Evolutionary conservation across 2,797 vertebrate species (phyloP).

Genomic region (Microcaecilia unicolor): DNA sequence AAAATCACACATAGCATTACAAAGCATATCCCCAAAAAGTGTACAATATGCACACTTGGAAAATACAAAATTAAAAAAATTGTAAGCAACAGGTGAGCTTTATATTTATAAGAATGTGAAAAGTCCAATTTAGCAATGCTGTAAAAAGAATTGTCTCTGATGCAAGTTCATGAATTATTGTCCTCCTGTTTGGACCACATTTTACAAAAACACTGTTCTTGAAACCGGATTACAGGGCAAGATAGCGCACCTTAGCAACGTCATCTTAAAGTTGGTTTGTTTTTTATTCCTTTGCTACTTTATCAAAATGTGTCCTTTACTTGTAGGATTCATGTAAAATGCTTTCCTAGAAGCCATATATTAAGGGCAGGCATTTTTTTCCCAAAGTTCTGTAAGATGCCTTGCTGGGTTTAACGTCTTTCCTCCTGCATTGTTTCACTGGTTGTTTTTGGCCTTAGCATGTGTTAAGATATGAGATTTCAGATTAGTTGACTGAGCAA

Average conservation of each 20-base stretch:
- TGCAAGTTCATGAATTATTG: conserved; percentile 65
- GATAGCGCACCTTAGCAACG: conserved; percentile 57
- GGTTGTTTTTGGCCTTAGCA: conserved; percentile 98
- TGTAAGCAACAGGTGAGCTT: conserved; percentile 75
- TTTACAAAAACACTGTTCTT: conserved; percentile 69
- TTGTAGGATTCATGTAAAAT: conserved; percentile 68
- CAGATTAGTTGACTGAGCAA: conserved; percentile 97
- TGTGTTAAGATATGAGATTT: conserved; percentile 99
- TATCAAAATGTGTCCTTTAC: conserved; percentile 78
- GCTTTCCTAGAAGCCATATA: conserved; percentile 85
- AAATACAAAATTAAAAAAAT: conserved; percentile 92
- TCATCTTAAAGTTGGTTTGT: conserved; percentile 61
- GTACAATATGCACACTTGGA: conserved; percentile 99
- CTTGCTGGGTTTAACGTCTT: conserved; percentile 41
- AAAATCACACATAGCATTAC: conserved; percentile 79
- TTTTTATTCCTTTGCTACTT: conserved; percentile 65
- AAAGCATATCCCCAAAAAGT: conserved; percentile 91
- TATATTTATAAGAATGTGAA: conserved; percentile 72
- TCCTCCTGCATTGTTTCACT: conserved; percentile 66
- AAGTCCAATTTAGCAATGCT: conserved; percentile 72
- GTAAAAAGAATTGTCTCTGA: conserved; percentile 85
- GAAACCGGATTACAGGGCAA: conserved; percentile 63
- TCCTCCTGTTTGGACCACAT: conserved; percentile 70
- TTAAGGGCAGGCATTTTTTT: conserved; percentile 64
- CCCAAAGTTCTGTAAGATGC: conserved; percentile 60